These are phyloP conservation scores for Xiphorhynchus erythropygius DNA, from an alignment of 2,797 vertebrate genomes.

Conservation along the genomic window DNA sequence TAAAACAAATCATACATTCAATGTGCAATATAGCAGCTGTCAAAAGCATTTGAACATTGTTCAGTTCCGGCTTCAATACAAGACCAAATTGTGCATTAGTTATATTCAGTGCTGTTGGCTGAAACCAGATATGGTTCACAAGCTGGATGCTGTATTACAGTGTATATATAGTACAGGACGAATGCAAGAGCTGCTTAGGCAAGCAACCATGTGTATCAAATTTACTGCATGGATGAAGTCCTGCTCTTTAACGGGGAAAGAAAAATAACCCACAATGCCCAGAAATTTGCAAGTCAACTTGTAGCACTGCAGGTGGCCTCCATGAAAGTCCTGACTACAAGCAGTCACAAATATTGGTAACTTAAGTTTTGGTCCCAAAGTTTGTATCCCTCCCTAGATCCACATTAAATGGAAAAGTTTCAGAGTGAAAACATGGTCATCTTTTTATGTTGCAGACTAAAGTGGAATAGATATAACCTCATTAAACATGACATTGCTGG, in stretches of 20 bases:
- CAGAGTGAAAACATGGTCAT: background rate
- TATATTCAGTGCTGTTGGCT: background rate
- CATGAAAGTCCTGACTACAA: background rate
- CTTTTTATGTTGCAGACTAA: background rate
- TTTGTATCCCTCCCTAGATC: background rate
- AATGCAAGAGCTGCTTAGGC: background rate
- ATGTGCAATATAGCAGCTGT: background rate
- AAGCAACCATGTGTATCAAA: background rate
- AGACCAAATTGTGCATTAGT: background rate
- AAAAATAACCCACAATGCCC: background rate
- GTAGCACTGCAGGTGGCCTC: background rate
- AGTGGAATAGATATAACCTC: background rate
- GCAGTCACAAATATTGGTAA: background rate
- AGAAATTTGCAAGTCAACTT: background rate
- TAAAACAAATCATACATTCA: background rate
- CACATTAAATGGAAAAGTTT: background rate
- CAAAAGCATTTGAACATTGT: background rate
- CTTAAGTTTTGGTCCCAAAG: background rate
- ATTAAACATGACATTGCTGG: background rate
- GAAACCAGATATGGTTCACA: background rate
- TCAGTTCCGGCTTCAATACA: background rate
- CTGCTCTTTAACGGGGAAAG: background rate
- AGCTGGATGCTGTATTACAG: background rate
- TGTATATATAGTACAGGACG: background rate
- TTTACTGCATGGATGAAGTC: background rate